A percentile compares a stretch with the other conserved stretches of the same genome.
Evolutionary conservation across 2,888 invertebrate species (phyloP).

Genomic region (Cephus nigrinus): DNA sequence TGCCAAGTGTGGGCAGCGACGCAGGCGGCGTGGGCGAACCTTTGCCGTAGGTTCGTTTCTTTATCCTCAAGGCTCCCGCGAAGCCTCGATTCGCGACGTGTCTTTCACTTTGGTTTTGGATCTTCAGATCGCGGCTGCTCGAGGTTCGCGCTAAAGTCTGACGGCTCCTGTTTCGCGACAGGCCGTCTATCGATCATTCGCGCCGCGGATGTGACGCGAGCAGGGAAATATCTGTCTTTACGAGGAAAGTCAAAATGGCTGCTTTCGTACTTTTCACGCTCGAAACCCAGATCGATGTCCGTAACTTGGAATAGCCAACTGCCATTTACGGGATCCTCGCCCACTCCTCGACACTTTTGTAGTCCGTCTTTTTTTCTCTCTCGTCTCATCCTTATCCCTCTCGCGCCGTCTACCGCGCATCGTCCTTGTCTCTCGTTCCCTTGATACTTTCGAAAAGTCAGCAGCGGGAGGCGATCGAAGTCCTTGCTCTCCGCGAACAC

Average conservation of each 20-base stretch:
- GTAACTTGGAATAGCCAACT: not conserved
- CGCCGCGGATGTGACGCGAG: not conserved
- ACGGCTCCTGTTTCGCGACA: not conserved
- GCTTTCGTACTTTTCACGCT: not conserved
- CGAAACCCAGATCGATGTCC: not conserved
- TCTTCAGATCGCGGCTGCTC: not conserved
- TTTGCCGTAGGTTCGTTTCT: not conserved
- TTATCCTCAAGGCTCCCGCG: not conserved
- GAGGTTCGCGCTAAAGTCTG: not conserved
- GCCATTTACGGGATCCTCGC: not conserved
- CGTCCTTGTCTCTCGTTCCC: not conserved
- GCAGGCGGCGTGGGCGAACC: not conserved
- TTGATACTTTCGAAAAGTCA: not conserved
- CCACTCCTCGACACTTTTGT: not conserved
- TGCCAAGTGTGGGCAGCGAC: constrained; percentile 40
- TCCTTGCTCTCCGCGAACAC: not conserved
- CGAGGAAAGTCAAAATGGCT: not conserved
- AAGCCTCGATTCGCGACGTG: not conserved
- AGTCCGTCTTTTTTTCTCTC: not conserved
- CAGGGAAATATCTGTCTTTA: not conserved
- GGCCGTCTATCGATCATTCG: not conserved
- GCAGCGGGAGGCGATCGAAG: not conserved
- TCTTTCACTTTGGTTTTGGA: not conserved
- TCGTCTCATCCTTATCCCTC: not conserved
- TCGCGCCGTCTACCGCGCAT: not conserved